Percentiles rank a stretch among this genome's conserved stretches.
These are phyloP conservation scores for Sweltsa coloradensis DNA, from an alignment of 1,140 invertebrate genomes.

Conservation along the genomic window DNA sequence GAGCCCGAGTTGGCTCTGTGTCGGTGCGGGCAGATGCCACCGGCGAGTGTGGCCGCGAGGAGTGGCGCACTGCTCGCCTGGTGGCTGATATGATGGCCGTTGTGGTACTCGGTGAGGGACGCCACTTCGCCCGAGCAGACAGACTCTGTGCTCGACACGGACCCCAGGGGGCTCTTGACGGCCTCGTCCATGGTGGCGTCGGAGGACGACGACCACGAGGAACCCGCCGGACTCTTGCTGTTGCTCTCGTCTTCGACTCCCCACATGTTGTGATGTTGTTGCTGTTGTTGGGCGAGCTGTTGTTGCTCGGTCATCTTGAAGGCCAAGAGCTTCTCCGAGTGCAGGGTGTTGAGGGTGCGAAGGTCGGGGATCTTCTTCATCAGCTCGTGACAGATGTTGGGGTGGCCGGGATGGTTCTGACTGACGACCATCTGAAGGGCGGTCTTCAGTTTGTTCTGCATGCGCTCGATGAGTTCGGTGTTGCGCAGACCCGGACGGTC, in stretches of 20 bases:
- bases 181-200: conserved; percentile 60
- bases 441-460: conserved; percentile 77
- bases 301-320: conserved; percentile 84
- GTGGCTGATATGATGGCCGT: conserved; percentile 27
- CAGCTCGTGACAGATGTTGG: conserved; percentile 69
- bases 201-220: conserved; percentile 52
- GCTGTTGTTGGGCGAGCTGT: conserved; percentile 55
- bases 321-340: conserved; percentile 89
- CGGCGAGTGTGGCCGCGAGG: conserved; percentile 62
- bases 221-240: conserved; percentile 41
- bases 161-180: conserved; percentile 68
- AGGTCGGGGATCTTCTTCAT: conserved; percentile 92
- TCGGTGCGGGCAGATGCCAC: conserved; percentile 47
- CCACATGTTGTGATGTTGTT: conserved; percentile 18
- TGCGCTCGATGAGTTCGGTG: conserved; percentile 79
- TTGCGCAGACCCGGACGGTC: conserved; percentile 88
- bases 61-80: conserved; percentile 52
- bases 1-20: conserved; percentile 59
- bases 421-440: conserved; percentile 75
- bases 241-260: conserved; percentile 41
- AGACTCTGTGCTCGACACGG: conserved; percentile 74
- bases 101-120: conserved; percentile 45
- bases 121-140: conserved; percentile 49
- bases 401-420: conserved; percentile 72
- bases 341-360: conserved; percentile 86